Base-by-base conservation (phyloP, 2,797 vertebrate species). In the Poeciliopsis infans region DNA sequence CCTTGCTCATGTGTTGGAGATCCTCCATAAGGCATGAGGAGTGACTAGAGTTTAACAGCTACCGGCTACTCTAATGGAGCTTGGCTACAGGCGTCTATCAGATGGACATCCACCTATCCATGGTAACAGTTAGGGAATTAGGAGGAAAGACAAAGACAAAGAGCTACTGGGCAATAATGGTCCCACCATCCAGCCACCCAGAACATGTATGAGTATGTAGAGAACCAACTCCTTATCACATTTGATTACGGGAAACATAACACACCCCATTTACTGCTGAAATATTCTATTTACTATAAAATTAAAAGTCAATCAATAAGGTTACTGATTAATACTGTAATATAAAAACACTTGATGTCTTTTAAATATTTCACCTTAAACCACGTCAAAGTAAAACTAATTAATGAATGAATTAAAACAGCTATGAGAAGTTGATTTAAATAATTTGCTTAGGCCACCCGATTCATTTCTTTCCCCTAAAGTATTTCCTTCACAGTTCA, bases 171-270 rank as follows among this genome's bases (percentile, higher is more conserved):
- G 74, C 36, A 88, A 91, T 90, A 94, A 96, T 96, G 95, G 95
- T 96, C 94, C 95, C 95, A 94, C 94, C 95, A 94, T 94, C 92
- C 95, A 95, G 95, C 94, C 95, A 95, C 88, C 84, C 85, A 91
- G 86, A 84, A 80, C 36, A 72, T 79, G 83, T 89, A 45, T n/a
- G 75, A 85, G 93, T 93, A 95, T 94, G 95, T 95, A 96, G 95
- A 96, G 95, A 96, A 95, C 94, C 90, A 90, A 95, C 88, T 95
- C 91, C 66, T 79, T 46, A 80, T 41, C 36, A 85, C 84, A 74
- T 46, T 39, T 53, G 79, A 68, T 76, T 28, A 80, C 18, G 16
- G 11, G 76, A 70, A 51, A 45, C 23, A 73, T 11, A 12, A 11
- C 64, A 72, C 15, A 0, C 25, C 16, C 1, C 18, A 31, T 66